phyloP scores from a whole-genome alignment of 2,888 invertebrate species.

The Cephus spinipes region DNA sequence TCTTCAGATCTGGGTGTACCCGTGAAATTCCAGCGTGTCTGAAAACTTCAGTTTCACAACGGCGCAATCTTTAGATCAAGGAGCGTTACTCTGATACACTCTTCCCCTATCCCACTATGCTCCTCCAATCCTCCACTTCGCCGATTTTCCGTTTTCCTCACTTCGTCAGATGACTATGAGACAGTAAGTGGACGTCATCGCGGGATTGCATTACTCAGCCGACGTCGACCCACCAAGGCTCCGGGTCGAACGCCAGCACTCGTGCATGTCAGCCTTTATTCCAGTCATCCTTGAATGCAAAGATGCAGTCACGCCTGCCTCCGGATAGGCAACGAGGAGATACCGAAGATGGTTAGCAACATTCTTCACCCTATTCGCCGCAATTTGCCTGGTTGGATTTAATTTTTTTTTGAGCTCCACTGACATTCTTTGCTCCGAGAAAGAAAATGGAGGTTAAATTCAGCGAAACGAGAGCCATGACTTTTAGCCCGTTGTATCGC shows the following conservation, averaged over 20 bases:
- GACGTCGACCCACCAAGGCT: conserved; percentile 8
- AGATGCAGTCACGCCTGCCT: conserved; percentile 37
- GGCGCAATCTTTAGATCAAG: neutral
- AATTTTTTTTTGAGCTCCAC: neutral
- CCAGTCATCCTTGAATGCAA: conserved; percentile 47
- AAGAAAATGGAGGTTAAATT: neutral
- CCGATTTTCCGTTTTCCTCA: neutral
- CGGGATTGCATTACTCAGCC: neutral
- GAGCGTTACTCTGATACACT: neutral
- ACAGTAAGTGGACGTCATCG: neutral
- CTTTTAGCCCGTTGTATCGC: neutral
- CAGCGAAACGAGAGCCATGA: neutral
- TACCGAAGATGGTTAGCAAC: conserved; percentile 27
- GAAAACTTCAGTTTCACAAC: neutral
- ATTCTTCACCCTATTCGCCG: neutral
- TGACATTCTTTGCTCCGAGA: neutral
- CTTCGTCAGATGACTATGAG: neutral
- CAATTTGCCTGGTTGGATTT: neutral
- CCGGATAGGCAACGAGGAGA: conserved; percentile 31
- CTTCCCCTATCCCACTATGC: neutral
- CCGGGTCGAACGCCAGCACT: conserved; percentile 27
- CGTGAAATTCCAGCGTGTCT: neutral
- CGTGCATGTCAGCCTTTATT: conserved; percentile 32
- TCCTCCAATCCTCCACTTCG: neutral
- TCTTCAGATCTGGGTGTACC: neutral